Conservation (phyloP, 2,888 invertebrate species). For the Ellobium chinense region DNA sequence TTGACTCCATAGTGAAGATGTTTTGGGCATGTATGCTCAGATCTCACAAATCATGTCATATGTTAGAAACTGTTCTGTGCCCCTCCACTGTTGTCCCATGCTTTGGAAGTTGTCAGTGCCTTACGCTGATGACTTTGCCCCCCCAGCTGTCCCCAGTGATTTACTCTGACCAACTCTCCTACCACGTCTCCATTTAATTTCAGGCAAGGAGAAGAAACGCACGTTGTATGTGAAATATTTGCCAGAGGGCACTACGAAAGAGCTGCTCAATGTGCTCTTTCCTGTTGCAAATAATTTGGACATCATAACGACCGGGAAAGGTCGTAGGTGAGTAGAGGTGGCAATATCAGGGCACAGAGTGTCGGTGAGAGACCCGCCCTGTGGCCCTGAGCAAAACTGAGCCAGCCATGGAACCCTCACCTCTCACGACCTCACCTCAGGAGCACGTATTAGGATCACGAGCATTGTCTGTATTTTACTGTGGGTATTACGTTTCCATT, state of each 20-base stretch:
- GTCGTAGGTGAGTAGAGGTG: constrained; percentile 49
- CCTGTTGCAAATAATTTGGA: constrained; percentile 50
- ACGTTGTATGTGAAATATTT: constrained; percentile 50
- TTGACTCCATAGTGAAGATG: not conserved
- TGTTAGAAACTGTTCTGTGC: too few relatives aligned
- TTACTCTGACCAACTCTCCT: constrained; percentile 34
- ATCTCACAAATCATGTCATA: too few relatives aligned
- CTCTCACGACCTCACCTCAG: constrained; percentile 21
- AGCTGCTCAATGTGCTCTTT: constrained; percentile 51
- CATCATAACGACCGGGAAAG: constrained; percentile 46
- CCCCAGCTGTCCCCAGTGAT: constrained; percentile 1
- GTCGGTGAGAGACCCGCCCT: constrained; percentile 46
- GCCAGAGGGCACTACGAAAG: constrained; percentile 48
- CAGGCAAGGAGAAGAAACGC: constrained; percentile 50
- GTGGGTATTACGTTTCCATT: constrained; percentile 37
- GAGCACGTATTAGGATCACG: constrained; percentile 10
- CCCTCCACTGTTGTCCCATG: constrained; percentile 6
- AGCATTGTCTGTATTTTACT: constrained; percentile 32
- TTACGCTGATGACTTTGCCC: constrained; percentile 31
- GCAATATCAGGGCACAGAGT: constrained; percentile 45
- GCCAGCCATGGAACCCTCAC: constrained; percentile 34
- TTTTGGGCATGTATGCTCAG: not conserved
- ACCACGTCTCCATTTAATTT: constrained; percentile 49
- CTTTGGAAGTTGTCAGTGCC: constrained; percentile 31
- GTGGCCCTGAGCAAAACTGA: constrained; percentile 32